phyloP scores from a whole-genome alignment of 1,140 invertebrate species.

The Trigoniulus corallinus region DNA sequence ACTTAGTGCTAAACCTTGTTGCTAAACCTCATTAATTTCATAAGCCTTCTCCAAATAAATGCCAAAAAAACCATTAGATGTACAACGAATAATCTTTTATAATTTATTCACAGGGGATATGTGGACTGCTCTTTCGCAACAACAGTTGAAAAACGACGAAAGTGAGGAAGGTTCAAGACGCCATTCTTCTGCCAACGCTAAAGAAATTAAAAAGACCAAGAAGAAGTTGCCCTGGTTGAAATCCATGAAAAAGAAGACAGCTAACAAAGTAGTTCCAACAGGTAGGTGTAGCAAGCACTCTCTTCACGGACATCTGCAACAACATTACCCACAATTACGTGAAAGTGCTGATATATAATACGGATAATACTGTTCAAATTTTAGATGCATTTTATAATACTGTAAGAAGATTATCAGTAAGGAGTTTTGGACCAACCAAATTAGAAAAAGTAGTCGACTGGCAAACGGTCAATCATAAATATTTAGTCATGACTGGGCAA shows the following conservation, averaged over 20 bases:
- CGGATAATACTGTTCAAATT: too few species aligned
- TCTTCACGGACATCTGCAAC: too few species aligned
- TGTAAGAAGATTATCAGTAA: constrained; percentile 64
- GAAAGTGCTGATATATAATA: too few species aligned
- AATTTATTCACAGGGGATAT: constrained; percentile 1
- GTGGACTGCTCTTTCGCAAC: not conserved
- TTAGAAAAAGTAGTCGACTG: constrained; percentile 85
- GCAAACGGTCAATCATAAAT: constrained; percentile 74
- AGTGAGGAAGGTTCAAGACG: not conserved
- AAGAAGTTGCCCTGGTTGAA: not conserved
- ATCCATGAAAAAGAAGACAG: not conserved
- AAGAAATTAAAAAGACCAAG: not conserved
- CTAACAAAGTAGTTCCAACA: not conserved
- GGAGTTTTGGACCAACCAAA: constrained; percentile 46
- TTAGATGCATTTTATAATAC: constrained; percentile 41
- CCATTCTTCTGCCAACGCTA: not conserved
- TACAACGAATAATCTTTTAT: not conserved
- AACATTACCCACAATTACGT: too few species aligned
- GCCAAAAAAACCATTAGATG: too few species aligned
- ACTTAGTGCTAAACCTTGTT: too few species aligned
- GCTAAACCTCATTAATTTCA: too few species aligned
- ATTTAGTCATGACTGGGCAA: constrained; percentile 56
- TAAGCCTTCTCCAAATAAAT: too few species aligned
- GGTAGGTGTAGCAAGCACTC: too few species aligned
- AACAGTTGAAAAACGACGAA: constrained; percentile 1